Conservation (phyloP, 2,888 invertebrate genomes). For the Stenodema calcarata region DNA sequence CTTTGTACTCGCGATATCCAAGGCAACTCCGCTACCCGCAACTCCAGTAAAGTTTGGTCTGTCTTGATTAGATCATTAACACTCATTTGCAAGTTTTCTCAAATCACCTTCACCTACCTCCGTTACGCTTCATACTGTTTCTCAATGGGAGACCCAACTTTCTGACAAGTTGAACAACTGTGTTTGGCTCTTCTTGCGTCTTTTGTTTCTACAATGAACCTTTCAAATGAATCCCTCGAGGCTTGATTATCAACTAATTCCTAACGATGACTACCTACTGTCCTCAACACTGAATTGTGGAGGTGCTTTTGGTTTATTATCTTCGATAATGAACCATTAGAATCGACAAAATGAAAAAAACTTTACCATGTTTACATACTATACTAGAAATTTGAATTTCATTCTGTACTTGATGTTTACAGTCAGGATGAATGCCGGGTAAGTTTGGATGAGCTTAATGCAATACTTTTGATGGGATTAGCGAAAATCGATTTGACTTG, state of each 20-base stretch:
- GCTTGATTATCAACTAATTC: background rate
- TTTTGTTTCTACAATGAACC: background rate
- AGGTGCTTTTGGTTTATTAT: no score
- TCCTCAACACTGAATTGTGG: no score
- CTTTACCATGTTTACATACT: no score
- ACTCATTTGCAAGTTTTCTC: conserved; percentile 32
- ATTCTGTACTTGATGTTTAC: no score
- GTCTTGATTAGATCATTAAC: conserved; percentile 34
- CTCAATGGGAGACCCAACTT: background rate
- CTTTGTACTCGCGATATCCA: conserved; percentile 19
- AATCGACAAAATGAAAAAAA: no score
- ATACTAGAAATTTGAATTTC: no score
- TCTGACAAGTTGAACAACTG: background rate
- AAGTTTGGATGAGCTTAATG: no score
- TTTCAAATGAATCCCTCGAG: background rate
- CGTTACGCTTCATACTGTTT: background rate
- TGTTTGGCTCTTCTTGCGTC: background rate
- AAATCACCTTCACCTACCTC: background rate
- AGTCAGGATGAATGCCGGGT: no score
- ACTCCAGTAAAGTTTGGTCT: background rate
- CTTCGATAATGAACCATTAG: no score
- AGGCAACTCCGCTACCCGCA: background rate
- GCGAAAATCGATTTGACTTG: no score
- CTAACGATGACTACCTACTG: no score
- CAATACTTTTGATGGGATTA: no score